These are phyloP conservation scores for Drepanosiphum platanoidis DNA, from an alignment of 2,888 invertebrate genomes.

Conservation along the genomic window DNA sequence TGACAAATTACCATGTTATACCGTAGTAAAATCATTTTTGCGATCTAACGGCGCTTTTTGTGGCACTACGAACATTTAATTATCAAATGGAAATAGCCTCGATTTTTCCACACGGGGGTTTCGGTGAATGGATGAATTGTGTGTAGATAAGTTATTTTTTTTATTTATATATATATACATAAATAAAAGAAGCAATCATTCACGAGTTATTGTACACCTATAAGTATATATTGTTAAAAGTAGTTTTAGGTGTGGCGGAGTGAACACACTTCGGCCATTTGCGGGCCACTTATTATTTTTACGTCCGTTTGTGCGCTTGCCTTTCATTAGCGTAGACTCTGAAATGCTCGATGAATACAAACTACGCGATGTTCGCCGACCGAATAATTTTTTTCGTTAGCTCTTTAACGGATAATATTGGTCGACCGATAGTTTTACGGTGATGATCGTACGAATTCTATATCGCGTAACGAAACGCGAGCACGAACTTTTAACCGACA, in stretches of 20 bases:
- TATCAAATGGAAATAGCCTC: background rate
- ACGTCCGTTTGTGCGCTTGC: background rate
- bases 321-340: conserved; percentile 12
- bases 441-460: background rate
- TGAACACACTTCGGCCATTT: background rate
- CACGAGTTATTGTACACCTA: background rate
- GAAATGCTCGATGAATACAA: background rate
- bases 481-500: background rate
- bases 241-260: background rate
- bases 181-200: background rate
- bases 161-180: no score
- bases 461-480: background rate
- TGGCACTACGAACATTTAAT: conserved; percentile 58
- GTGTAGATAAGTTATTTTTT: background rate
- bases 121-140: background rate
- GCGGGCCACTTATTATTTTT: background rate
- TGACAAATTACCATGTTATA: conserved; percentile 53
- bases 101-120: background rate
- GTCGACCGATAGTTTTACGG: conserved; percentile 4
- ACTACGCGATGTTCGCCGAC: conserved; percentile 31
- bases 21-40: conserved; percentile 58
- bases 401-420: background rate
- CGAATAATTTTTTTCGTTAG: conserved; percentile 13
- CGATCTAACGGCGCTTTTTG: conserved; percentile 56
- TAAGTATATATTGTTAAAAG: no score